Percentiles rank a stretch among this genome's conserved stretches.
Conservation (phyloP, 2,797 vertebrate species). For the Poliocrania exsul region DNA sequence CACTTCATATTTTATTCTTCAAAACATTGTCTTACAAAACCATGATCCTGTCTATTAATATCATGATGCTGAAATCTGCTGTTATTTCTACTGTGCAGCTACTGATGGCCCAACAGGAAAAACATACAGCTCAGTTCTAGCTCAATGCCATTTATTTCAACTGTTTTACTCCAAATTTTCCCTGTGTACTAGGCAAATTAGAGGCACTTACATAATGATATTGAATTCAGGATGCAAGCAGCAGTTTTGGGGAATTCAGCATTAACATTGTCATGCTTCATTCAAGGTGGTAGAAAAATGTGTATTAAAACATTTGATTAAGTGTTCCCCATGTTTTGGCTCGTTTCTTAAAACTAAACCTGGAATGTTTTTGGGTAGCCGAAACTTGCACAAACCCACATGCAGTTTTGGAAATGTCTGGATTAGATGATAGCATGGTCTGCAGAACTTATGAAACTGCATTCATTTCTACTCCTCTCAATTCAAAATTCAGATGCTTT, state of each 20-base stretch:
- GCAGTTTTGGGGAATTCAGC: not conserved
- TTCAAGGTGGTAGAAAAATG: not conserved
- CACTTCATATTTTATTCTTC: not conserved
- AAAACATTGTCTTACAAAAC: not conserved
- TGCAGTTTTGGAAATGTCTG: not conserved
- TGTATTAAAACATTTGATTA: not conserved
- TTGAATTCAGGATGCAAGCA: not conserved
- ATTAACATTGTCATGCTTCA: not conserved
- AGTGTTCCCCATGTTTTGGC: not conserved
- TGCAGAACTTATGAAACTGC: not conserved
- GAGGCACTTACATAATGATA: not conserved
- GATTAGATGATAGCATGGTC: not conserved
- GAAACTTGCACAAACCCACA: not conserved
- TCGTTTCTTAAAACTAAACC: not conserved
- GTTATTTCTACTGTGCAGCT: not conserved
- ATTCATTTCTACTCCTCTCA: not conserved
- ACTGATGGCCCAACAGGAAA: not conserved
- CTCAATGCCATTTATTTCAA: not conserved
- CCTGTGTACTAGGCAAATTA: not conserved
- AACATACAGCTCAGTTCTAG: not conserved
- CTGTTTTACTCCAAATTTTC: not conserved
- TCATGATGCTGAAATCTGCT: not conserved
- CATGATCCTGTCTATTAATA: not conserved
- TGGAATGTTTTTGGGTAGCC: not conserved
- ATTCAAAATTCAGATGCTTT: not conserved